Evolutionary conservation across 1,140 invertebrate species (phyloP), one percentile per base, ranked within the genome.

Genomic region (Penaeus vannamei): DNA sequence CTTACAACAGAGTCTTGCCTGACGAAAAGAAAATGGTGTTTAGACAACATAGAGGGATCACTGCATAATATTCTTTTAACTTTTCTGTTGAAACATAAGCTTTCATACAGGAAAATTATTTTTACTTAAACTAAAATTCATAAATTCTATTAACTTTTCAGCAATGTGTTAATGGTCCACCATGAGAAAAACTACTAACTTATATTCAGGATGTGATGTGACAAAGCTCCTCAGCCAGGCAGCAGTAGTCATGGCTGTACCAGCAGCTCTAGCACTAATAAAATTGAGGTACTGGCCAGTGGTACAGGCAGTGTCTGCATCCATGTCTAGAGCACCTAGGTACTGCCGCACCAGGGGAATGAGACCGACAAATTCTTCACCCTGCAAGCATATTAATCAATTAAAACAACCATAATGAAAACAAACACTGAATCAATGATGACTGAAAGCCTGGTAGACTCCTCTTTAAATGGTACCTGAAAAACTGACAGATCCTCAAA

Each of bases 221-320:
- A 99, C 96, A 94, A 99, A 98, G 87, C 97, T 95, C 36, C 99
- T 94, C 91, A 99, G 96, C 97, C 98, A 99, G 46, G 96, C 94
- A 64, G 98, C 98, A 91, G 97, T 97, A 66, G 98, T 99, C 91
- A 95, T 93, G 23, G 97, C 94, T 92, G 97, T 96, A 90, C 98
- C 98, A 91, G 96, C 96, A 17, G 98, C 98, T 92, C 98, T 94
- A 90, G 95, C 95, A 92, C 97, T 96, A 92, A 99, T 99, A 69
- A 99, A 95, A 92, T 97, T 97, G 81, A 99, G 95, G 94, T 99
- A 99, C 93, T 99, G 97, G 93, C 97, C 96, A 91, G 99, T 97
- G 8, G 98, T 98, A 93, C 98, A 99, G 92, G 98, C 97, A 42
- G 97, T 98, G 93, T 99, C 98, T 12, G 98, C 97, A 94, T 99